Evolutionary conservation across 2,797 vertebrate genomes (phyloP), one percentile per base, ranked within the genome.

Genomic region (Acrocephalus scirpaceus): DNA sequence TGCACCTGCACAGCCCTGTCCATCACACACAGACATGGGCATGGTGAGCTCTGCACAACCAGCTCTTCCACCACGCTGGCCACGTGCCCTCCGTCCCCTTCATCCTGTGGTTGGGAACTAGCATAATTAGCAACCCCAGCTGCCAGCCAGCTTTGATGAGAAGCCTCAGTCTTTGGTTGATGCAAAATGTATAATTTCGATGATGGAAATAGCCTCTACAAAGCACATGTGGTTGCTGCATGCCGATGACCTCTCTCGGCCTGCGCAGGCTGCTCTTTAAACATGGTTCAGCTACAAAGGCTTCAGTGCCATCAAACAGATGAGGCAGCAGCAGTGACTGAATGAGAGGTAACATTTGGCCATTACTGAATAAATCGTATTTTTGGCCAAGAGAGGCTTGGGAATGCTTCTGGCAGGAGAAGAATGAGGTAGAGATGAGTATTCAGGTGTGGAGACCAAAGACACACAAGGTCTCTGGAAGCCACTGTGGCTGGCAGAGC

Each of bases 141-240:
- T 94, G 85, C 94, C 91, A 95, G 70, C 26, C n/a, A 70, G 77
- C 81, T 91, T 86, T 90, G 70, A 74, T 86, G 95, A 93, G 88
- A 91, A 85, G 72, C 88, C 54, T 56, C 64, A 4, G 90, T 7
- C 80, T 79, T 76, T 50, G 65, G 71, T 76, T 65, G 92, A 91
- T 44, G 84, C 2, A 5, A 80, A 96, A 70, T 60, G 19, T 96
- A 26, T 97, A 97, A 98, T 95, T 97, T 96, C 81, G 92, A 79
- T 21, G 94, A 95, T 94, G 90, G 97, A 98, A 98, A 98, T 96
- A 98, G 97, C 93, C 82, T 91, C 64, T 74, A 70, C 92, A 96
- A 95, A 96, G 93, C 78, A 88, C 80, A 75, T 86, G 94, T 89
- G 95, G 96, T 90, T 56, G 66, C 73, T 70, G 71, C 2, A 4